These are phyloP conservation scores for Pangasius krempfi DNA, from an alignment of 2,797 vertebrate species.

Conservation along the genomic window DNA sequence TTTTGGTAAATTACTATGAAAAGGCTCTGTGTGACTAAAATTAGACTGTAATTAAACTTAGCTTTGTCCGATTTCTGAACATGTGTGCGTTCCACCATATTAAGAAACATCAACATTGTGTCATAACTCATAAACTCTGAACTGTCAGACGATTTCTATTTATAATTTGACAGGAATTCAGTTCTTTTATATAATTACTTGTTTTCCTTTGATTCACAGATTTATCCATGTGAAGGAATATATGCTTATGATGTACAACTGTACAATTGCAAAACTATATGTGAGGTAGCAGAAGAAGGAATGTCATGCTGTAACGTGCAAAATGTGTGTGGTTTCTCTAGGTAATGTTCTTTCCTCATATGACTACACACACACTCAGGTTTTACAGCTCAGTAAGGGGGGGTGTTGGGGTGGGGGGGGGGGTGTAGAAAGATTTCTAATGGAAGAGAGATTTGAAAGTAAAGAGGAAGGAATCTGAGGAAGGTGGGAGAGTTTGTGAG, in stretches of 20 bases:
- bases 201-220: neutral
- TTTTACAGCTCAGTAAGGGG: conserved; percentile 5
- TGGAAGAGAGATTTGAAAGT: neutral
- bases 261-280: neutral
- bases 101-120: neutral
- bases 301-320: neutral
- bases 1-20: neutral
- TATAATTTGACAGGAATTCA: neutral
- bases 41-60: neutral
- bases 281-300: neutral
- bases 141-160: neutral
- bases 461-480: neutral
- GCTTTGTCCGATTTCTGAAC: neutral
- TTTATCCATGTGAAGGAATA: neutral
- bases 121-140: conserved; percentile 10
- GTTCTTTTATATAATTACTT: neutral
- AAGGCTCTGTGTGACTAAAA: neutral
- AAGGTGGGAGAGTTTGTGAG: conserved; percentile 4
- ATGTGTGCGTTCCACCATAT: neutral
- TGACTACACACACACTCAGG: conserved; percentile 18
- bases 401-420: neutral
- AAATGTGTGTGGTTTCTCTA: conserved; percentile 20
- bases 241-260: neutral
- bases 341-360: conserved; percentile 6
- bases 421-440: neutral